Conservation (phyloP, 2,113 vertebrate genomes). For the Microtus richardsoni region DNA sequence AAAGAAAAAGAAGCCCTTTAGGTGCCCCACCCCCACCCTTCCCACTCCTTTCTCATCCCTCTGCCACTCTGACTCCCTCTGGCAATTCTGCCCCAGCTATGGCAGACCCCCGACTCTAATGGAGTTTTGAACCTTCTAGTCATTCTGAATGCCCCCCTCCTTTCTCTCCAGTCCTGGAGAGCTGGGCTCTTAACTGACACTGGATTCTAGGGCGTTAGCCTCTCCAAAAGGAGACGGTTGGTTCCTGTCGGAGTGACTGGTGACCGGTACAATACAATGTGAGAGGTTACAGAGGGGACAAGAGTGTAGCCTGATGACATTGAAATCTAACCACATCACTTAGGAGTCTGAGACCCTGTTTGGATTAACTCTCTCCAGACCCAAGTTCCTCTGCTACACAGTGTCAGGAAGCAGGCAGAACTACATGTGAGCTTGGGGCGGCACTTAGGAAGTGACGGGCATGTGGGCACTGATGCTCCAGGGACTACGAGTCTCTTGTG, state of each 20-base stretch:
- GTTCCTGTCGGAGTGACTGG: neutral
- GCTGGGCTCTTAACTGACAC: neutral
- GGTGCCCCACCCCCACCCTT: too few species aligned
- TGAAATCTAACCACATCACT: neutral
- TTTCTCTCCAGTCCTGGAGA: neutral
- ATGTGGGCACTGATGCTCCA: fast-evolving
- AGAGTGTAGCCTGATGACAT: neutral
- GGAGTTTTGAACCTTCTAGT: neutral
- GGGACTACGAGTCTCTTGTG: neutral
- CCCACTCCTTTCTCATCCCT: neutral
- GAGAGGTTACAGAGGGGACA: neutral
- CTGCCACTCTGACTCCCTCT: neutral
- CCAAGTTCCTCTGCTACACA: neutral
- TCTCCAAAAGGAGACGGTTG: neutral
- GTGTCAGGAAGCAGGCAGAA: neutral
- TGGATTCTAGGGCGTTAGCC: neutral
- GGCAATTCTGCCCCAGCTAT: neutral
- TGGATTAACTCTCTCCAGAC: neutral
- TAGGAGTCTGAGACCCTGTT: neutral
- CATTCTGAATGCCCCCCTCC: neutral
- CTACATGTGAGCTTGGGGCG: neutral
- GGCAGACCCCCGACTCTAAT: neutral
- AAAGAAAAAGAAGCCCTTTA: neutral
- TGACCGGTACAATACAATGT: neutral
- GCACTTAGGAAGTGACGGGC: neutral